Conservation (phyloP, 1,140 invertebrate genomes). For the Neodiprion pinetum region DNA sequence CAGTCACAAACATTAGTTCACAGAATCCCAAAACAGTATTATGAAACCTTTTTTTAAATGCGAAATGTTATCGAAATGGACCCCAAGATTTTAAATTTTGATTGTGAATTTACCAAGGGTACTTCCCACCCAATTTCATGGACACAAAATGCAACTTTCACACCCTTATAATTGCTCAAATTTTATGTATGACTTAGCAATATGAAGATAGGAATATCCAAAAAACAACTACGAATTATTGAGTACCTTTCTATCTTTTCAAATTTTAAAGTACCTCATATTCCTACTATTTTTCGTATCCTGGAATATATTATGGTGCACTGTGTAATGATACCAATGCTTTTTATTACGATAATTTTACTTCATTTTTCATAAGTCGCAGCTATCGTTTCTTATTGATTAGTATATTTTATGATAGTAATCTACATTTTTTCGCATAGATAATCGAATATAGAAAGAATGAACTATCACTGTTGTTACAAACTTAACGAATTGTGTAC, state of each 20-base stretch:
- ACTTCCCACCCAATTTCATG: not conserved
- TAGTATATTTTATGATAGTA: not conserved
- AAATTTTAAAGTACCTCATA: conserved; percentile 23
- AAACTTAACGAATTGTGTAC: conserved; percentile 33
- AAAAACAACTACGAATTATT: conserved; percentile 6
- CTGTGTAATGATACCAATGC: not conserved
- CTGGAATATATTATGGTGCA: not conserved
- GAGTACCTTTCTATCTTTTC: conserved; percentile 32
- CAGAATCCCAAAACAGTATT: too few species aligned
- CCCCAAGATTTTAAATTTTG: too few species aligned
- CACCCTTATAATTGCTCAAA: conserved; percentile 1
- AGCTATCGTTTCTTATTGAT: not conserved
- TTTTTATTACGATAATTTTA: not conserved
- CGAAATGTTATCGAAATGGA: too few species aligned
- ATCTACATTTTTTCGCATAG: conserved; percentile 13
- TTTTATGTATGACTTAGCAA: not conserved
- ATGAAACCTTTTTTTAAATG: too few species aligned
- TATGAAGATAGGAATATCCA: conserved; percentile 12
- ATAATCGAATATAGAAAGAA: conserved; percentile 24
- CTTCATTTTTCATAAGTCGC: not conserved
- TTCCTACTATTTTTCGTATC: not conserved
- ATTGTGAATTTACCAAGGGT: not conserved
- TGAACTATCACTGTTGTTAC: conserved; percentile 28
- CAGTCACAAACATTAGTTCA: too few species aligned
- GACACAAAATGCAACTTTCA: not conserved